Percentiles rank a stretch among this genome's conserved stretches.
Conservation (phyloP, 2,113 vertebrate genomes). For the Enhydra lutris region DNA sequence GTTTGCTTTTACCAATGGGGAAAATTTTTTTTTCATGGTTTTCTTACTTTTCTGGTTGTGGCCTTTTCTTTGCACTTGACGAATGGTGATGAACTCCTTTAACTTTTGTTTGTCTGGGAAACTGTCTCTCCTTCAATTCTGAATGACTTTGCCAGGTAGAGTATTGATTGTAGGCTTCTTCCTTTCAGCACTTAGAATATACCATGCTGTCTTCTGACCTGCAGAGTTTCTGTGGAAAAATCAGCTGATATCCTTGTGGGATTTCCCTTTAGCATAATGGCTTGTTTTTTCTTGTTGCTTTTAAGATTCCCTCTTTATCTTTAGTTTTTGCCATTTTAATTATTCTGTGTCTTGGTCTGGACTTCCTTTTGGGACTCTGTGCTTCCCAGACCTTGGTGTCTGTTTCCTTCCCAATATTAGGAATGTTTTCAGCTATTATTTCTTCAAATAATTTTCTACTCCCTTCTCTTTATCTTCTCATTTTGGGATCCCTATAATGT, state of each 20-base stretch:
- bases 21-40: background rate
- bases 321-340: background rate
- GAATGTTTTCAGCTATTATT: background rate
- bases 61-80: background rate
- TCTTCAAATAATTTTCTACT: background rate
- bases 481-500: background rate
- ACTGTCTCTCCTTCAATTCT: background rate
- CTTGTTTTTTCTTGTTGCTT: background rate
- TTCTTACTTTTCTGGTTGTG: background rate
- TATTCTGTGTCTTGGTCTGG: background rate
- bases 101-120: background rate
- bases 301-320: background rate
- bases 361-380: background rate
- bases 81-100: background rate
- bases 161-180: background rate
- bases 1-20: background rate
- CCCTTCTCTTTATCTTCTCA: background rate
- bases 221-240: background rate
- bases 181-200: background rate
- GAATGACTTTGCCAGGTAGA: background rate
- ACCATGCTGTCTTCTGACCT: background rate
- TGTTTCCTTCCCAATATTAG: background rate
- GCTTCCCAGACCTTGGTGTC: background rate
- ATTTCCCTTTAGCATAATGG: background rate
- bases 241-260: background rate